These are phyloP conservation scores for Phaethon lepturus DNA, from an alignment of 2,113 vertebrate genomes.

Conservation along the genomic window DNA sequence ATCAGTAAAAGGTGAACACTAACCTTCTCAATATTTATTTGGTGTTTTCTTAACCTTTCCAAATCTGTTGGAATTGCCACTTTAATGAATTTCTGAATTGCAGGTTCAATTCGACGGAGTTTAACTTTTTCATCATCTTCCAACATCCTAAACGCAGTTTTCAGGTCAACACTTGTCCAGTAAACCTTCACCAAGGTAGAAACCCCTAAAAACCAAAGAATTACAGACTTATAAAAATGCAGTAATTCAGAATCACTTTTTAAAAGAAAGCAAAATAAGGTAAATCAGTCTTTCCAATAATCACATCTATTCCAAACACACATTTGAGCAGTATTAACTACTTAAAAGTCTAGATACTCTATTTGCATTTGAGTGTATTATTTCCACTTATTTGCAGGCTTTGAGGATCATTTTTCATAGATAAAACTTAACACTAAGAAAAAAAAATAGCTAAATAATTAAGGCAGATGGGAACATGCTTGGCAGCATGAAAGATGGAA, in stretches of 20 bases:
- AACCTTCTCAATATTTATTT: slow-evolving; percentile 97
- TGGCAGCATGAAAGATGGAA: not conserved
- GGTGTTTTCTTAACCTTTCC: slow-evolving; percentile 93
- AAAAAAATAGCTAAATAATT: not conserved
- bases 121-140: slow-evolving; percentile 89
- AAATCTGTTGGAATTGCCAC: slow-evolving; percentile 96
- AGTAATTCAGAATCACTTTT: not conserved
- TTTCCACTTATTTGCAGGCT: not conserved
- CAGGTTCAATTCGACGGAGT: slow-evolving; percentile 90
- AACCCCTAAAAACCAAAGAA: slow-evolving; percentile 47
- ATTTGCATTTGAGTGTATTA: not conserved
- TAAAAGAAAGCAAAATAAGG: not conserved
- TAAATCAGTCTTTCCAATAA: not conserved
- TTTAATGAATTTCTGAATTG: slow-evolving; percentile 96
- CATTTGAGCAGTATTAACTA: not conserved
- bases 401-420: not conserved
- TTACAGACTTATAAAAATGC: not conserved
- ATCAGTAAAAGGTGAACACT: not conserved
- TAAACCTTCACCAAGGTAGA: slow-evolving; percentile 35
- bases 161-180: not conserved
- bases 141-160: slow-evolving; percentile 81
- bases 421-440: not conserved
- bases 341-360: not conserved
- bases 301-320: not conserved
- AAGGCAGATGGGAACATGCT: not conserved